A percentile compares a stretch with the other conserved stretches of the same genome.
phyloP scores from a whole-genome alignment of 2,113 vertebrate species.

The Calidris pugnax region DNA sequence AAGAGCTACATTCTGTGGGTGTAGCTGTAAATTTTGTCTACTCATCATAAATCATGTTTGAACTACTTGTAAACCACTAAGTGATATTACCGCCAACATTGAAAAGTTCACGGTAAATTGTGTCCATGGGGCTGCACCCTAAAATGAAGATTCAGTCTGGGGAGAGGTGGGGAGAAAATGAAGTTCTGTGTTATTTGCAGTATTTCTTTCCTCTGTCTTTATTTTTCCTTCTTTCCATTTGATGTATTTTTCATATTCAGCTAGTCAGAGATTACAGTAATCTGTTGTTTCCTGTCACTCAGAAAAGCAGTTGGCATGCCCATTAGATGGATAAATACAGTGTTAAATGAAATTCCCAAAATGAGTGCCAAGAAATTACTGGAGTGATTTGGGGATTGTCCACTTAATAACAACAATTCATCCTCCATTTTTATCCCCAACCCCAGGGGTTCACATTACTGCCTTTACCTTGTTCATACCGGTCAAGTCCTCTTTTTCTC shows the following conservation, averaged over 20 bases:
- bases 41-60: background rate
- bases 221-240: background rate
- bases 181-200: background rate
- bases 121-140: background rate
- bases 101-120: background rate
- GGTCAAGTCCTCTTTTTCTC: background rate
- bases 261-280: background rate
- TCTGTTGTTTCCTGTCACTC: background rate
- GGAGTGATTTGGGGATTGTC: constrained; percentile 4
- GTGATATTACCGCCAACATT: background rate
- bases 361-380: background rate
- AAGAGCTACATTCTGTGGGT: background rate
- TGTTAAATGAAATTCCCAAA: constrained; percentile 5
- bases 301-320: background rate
- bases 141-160: background rate
- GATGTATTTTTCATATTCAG: background rate
- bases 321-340: background rate
- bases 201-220: background rate
- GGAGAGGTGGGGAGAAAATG: background rate
- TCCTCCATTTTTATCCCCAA: background rate
- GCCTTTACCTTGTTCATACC: background rate
- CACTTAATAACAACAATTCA: background rate
- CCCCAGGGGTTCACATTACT: background rate
- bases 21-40: background rate
- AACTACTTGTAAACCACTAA: background rate